Base-by-base conservation (phyloP, 1,140 invertebrate species). In the Lineus longissimus region DNA sequence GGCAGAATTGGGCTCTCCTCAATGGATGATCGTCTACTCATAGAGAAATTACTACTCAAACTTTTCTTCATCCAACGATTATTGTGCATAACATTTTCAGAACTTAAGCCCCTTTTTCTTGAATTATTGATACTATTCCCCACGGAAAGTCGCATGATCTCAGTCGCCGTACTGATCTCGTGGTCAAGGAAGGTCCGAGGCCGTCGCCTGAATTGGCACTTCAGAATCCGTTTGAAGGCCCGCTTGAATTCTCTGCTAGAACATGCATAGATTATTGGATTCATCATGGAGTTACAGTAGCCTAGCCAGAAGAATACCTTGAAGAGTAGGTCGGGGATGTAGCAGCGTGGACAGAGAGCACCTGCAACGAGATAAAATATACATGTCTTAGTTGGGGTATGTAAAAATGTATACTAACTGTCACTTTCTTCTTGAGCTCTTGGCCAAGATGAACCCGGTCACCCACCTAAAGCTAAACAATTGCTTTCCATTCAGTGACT, bases 231-330 rank as follows among this genome's bases (percentile, higher is more conserved):
- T n/a, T 69, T 55, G 64, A 83, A 83, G 22, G 81, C 80, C 56
- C 93, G 91, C 83, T 94, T 86, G 81, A 97, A 97, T 79, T 98
- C 94, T 78, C 91, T 87, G 79, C 92, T 95, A 91, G 93, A 96
- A 74, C 91, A 95, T 2, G 94, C 93, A 80, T 98, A 97, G 72
- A 98, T 98, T 54, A 96, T 91, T 0, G 94, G 94, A 84, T 97
- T 97, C 91, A 97, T 95, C 51, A 91, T 91, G 27, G 70, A 73
- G 60, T 79, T 79, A 47, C 68, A 73, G 61, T 79, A 79, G 63
- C 95, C 88, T 80, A 59, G 95, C 94, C 94, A 96, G 25, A 76
- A 74, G 36, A 71, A 68, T 9, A 77, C 55, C 25, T 65, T 64
- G 51, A 73, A 71, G n/a, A 71, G 23, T 19, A 74, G 55, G 30